Conservation (phyloP, 2,797 vertebrate genomes). For the Gymnothorax javanicus region DNA sequence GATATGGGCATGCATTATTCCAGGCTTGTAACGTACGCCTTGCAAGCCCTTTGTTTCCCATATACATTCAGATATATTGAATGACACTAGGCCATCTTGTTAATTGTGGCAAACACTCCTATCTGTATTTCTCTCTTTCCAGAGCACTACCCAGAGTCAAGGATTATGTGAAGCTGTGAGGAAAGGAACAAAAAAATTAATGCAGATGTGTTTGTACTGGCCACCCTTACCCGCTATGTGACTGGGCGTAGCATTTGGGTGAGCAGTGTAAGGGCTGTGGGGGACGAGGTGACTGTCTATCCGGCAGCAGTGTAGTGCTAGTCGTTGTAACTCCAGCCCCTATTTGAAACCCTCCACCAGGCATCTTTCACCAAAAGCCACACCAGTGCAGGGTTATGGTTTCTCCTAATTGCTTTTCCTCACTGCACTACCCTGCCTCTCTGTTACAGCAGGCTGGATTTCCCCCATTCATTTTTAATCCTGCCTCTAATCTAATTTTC, state of each 20-base stretch:
- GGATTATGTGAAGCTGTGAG: neutral
- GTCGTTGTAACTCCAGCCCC: conserved; percentile 52
- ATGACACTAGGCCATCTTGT: conserved; percentile 57
- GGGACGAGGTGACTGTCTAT: neutral
- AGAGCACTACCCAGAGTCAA: neutral
- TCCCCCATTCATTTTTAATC: conserved; percentile 66
- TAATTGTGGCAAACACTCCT: conserved; percentile 45
- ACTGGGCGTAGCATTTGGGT: neutral
- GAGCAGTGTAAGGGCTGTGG: neutral
- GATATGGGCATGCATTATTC: conserved; percentile 56
- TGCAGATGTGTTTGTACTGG: neutral
- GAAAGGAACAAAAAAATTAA: conserved; percentile 26
- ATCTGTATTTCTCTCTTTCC: conserved; percentile 3
- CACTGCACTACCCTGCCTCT: conserved; percentile 51
- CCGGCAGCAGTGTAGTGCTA: neutral
- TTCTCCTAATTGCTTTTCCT: conserved; percentile 63
- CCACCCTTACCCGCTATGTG: neutral
- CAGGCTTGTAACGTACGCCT: conserved; percentile 42
- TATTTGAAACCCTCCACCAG: conserved; percentile 52
- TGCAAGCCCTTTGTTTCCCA: conserved; percentile 42
- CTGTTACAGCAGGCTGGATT: conserved; percentile 61
- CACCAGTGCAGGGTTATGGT: conserved; percentile 54
- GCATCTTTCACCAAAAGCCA: conserved; percentile 38
- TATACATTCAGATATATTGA: conserved; percentile 51
- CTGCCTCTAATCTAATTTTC: conserved; percentile 54